These are phyloP conservation scores for Oreortyx pictus DNA, from an alignment of 2,797 vertebrate genomes.

Conservation along the genomic window DNA sequence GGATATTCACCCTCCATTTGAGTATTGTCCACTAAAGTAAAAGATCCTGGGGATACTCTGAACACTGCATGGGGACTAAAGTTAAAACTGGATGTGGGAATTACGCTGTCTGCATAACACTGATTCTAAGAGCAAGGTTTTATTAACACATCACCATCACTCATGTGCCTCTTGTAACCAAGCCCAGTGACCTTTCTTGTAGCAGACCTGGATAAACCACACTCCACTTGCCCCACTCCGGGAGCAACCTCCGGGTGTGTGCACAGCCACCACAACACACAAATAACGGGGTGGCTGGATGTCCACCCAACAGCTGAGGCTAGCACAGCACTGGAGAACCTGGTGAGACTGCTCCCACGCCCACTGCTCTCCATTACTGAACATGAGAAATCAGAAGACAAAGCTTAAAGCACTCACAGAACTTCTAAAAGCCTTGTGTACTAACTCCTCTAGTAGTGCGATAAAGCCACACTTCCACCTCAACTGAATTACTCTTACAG, in stretches of 20 bases:
- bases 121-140: not conserved
- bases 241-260: rapidly evolving
- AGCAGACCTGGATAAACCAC: not conserved
- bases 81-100: not conserved
- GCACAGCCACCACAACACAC: rapidly evolving
- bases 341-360: not conserved
- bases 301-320: rapidly evolving
- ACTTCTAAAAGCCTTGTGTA: not conserved
- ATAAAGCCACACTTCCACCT: not conserved
- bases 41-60: not conserved
- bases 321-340: rapidly evolving
- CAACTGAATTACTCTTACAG: not conserved
- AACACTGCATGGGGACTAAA: not conserved
- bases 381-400: rapidly evolving
- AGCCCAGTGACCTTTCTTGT: not conserved
- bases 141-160: not conserved
- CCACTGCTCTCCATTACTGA: not conserved
- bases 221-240: rapidly evolving
- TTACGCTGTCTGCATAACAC: rapidly evolving
- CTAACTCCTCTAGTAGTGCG: not conserved
- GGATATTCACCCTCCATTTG: rapidly evolving
- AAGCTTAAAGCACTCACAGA: not conserved
- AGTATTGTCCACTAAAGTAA: rapidly evolving
- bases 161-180: not conserved
- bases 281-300: not conserved